A percentile compares a stretch with the other conserved stretches of the same genome.
These are phyloP conservation scores for Lasius platythorax DNA, from an alignment of 2,888 invertebrate species.

Conservation along the genomic window DNA sequence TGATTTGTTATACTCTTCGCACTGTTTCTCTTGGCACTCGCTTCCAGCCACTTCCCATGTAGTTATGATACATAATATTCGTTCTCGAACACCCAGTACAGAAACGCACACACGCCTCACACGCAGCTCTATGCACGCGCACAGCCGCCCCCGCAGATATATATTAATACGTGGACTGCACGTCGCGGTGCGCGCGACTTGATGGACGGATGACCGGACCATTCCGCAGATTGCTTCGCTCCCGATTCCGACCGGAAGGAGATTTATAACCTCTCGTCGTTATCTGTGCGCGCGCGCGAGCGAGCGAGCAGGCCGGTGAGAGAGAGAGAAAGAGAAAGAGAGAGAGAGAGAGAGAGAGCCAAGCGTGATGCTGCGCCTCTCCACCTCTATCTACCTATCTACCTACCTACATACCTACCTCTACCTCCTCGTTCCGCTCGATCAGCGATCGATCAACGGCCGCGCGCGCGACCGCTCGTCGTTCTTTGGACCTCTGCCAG, in stretches of 20 bases:
- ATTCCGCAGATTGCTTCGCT: slow-evolving; percentile 85
- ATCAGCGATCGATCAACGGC: slow-evolving; percentile 74
- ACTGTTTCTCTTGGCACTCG: background rate
- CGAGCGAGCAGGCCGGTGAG: background rate
- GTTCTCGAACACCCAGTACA: slow-evolving; percentile 48
- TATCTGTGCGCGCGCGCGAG: slow-evolving; percentile 78
- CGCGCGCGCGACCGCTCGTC: slow-evolving; percentile 59
- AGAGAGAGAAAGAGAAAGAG: background rate
- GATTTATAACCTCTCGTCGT: slow-evolving; percentile 84
- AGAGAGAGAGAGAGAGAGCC: background rate
- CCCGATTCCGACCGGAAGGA: slow-evolving; percentile 84
- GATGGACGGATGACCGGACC: slow-evolving; percentile 85
- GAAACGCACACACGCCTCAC: background rate
- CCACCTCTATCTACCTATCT: slow-evolving; percentile 49
- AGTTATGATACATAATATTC: background rate
- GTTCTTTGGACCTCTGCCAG: slow-evolving; percentile 50
- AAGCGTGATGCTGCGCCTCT: slow-evolving; percentile 21
- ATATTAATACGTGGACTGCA: slow-evolving; percentile 77
- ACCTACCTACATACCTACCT: slow-evolving; percentile 46
- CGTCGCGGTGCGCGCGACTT: slow-evolving; percentile 80
- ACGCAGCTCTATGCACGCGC: slow-evolving; percentile 24
- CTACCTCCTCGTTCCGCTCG: slow-evolving; percentile 65
- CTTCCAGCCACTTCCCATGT: background rate
- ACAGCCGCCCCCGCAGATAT: slow-evolving; percentile 60
- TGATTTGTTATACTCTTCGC: background rate